Base-by-base conservation (phyloP, 1,140 invertebrate genomes). In the Agrilus planipennis region DNA sequence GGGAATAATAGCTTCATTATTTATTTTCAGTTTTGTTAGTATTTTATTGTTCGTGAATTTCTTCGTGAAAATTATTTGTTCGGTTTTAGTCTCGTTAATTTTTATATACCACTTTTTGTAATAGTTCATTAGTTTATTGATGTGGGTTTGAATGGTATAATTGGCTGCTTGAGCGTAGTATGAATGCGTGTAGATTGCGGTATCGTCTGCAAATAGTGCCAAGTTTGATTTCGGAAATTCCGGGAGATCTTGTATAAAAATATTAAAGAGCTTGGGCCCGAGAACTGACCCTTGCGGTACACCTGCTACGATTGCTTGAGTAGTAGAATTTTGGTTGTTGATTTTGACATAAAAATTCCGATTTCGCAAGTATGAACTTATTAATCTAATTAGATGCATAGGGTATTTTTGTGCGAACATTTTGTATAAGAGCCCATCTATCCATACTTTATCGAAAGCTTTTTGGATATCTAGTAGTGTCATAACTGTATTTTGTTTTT, bases 81-180 rank as follows among this genome's bases (percentile, higher is more conserved):
- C 41, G 2, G 54, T 61, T 51, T 61, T 61, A 0, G 6, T 32
- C 21, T 41, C 32, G 38, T 60, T 57, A 30, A 57, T 12, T 15
- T 28, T 17, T n/a, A 50, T 50, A 43, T 52, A 52, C 52, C 54
- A 61, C 34, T 46, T 44, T 14, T n/a, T 38, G 30, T 52, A 61
- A 23, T 41, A 61, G 27, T 44, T 22, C 42, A 54, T 47, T 4
- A 61, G 28, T 1, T 50, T 30, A 15, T 52, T 46, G 18, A 53
- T 35, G 23, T 55, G 47, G 3, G 52, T 51, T 46, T 58, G 49
- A 6, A 58, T 36, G 51, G 58, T 49, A 47, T 52, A 55, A 0
- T 52, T 47, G 0, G 51, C 49, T 7, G 55, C 48, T 21, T 46
- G 39, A 7, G 52, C 49, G 29, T 27, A 40, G 25, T 49, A 53